These are phyloP conservation scores for Gerris buenoi DNA, from an alignment of 1,140 invertebrate species.

Conservation along the genomic window DNA sequence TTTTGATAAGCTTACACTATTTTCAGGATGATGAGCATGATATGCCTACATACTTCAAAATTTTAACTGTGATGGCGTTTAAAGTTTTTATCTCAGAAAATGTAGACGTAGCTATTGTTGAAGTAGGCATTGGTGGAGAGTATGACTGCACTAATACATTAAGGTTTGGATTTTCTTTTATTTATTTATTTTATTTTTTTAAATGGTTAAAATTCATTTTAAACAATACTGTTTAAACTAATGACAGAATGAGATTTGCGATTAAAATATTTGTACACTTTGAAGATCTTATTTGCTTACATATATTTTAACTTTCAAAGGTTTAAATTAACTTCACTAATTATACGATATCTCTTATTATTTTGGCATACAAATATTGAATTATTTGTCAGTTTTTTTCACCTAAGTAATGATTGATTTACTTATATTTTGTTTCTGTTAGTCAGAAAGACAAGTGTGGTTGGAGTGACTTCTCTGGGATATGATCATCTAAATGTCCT, in stretches of 20 bases:
- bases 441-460: conserved; percentile 52
- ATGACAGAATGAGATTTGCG: no score
- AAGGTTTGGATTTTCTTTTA: no score
- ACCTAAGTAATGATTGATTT: not conserved
- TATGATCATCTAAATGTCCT: conserved; percentile 79
- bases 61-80: conserved; percentile 82
- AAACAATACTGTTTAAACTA: no score
- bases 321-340: not conserved
- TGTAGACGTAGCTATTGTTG: conserved; percentile 84
- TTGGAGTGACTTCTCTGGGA: conserved; percentile 80
- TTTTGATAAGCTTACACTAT: no score
- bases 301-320: not conserved
- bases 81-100: conserved; percentile 74
- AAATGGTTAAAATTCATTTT: no score
- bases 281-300: not conserved
- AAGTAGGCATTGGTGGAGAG: conserved; percentile 94
- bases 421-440: not conserved
- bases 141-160: conserved; percentile 90
- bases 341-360: not conserved
- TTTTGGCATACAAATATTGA: not conserved
- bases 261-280: not conserved
- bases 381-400: not conserved
- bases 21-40: conserved; percentile 41
- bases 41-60: conserved; percentile 90
- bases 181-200: no score